Conservation (phyloP, 2,888 invertebrate genomes). For the Calliphora vomitoria region DNA sequence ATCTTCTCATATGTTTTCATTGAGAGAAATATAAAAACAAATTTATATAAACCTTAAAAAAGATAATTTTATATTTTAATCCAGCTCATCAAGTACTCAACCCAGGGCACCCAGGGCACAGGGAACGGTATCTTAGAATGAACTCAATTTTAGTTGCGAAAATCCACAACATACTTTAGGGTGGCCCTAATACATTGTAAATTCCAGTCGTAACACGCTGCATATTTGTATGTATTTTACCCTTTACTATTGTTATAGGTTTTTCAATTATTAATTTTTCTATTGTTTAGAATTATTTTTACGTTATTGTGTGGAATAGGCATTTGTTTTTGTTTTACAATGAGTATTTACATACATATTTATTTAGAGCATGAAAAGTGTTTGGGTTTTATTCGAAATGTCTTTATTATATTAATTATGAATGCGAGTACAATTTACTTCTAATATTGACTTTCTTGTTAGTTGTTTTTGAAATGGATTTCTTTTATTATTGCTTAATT, state of each 20-base stretch:
- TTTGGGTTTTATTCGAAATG: neutral
- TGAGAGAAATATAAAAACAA: too few species aligned
- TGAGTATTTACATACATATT: neutral
- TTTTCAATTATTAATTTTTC: conserved; percentile 37
- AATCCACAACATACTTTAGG: too few species aligned
- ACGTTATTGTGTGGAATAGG: conserved; percentile 1
- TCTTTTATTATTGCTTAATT: conserved; percentile 32
- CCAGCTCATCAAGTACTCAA: too few species aligned
- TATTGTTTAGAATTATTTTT: conserved; percentile 17
- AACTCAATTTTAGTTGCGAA: too few species aligned
- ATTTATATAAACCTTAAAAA: too few species aligned
- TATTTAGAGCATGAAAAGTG: conserved; percentile 33
- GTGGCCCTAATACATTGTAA: neutral
- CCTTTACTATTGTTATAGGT: neutral
- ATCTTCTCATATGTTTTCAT: too few species aligned
- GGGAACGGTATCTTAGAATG: too few species aligned
- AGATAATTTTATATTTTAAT: too few species aligned
- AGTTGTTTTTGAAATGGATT: conserved; percentile 13
- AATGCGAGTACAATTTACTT: conserved; percentile 5
- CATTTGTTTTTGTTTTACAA: neutral
- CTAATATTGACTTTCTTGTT: neutral
- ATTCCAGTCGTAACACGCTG: conserved; percentile 3
- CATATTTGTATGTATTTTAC: too few species aligned
- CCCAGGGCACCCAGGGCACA: too few species aligned
- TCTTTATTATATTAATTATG: conserved; percentile 32